Base-by-base conservation (phyloP, 2,797 vertebrate species). In the Aldrovandia affinis region DNA sequence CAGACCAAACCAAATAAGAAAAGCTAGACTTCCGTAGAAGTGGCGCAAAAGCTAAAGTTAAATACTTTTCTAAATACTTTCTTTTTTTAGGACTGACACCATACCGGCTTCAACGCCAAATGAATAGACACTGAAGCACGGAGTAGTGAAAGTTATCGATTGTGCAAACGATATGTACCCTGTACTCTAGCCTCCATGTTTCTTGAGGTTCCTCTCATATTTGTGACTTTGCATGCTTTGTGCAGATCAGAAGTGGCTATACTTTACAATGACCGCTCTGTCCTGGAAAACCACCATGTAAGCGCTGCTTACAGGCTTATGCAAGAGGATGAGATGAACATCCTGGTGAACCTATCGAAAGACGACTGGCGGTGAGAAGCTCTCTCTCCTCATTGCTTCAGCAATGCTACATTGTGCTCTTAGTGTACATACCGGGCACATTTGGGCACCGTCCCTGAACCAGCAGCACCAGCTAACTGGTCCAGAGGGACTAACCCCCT, bases 291-390 rank as follows among this genome's bases (percentile, higher is more conserved):
- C 89, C 97, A 99, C 86, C 98, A 99, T 1, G 97, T 99, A 84
- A 99, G 98, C 84, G 97, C 98, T 54, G 98, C 98, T 90, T 99
- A 99, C 89, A 97, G 95, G 87, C 96, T 99, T 85, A 98, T 99
- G 98, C 98, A 97, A 70, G 98, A 99, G 68, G 98, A 99, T n/a
- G 98, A 99, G 87, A 99, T 99, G 97, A 99, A 99, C 92, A 98
- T 99, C 89, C 92, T 99, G 90, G 86, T 94, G 88, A 98, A 99
- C 93, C 94, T 99, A 91, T 96, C 95, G 88, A 99, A 98, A 93
- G 98, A 99, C 81, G 98, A 99, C 93, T 99, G 98, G 98, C 97
- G 98, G 98, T 98, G 90, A 95, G 94, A 36, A 61, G 63, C 8
- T 14, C 47, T 65, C 33, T 3, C 55, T 22, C 1, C 3, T 42